These are phyloP conservation scores for Artibeus lituratus DNA, from an alignment of 2,797 vertebrate species.

Conservation along the genomic window DNA sequence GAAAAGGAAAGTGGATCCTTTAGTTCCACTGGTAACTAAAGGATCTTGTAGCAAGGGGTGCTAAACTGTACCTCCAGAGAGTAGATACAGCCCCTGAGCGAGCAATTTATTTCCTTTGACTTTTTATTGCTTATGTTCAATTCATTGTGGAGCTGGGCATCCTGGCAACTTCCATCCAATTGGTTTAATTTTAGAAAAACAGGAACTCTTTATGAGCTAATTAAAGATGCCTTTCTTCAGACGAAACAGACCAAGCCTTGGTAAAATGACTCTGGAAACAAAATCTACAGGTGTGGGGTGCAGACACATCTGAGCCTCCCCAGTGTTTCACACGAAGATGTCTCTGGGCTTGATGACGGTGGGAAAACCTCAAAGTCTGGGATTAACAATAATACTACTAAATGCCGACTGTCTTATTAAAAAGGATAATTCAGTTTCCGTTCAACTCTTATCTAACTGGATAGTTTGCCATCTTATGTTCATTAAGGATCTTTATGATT, in stretches of 20 bases:
- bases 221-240: background rate
- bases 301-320: background rate
- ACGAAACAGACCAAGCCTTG: background rate
- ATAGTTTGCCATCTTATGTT: slow-evolving; percentile 5
- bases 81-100: background rate
- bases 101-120: background rate
- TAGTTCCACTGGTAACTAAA: background rate
- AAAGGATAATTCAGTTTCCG: background rate
- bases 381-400: background rate
- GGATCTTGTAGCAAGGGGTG: background rate
- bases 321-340: background rate
- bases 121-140: background rate
- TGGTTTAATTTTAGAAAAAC: slow-evolving; percentile 1
- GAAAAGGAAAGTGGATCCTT: no score
- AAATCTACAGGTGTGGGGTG: background rate
- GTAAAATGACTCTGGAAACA: background rate
- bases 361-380: background rate
- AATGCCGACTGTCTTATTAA: slow-evolving; percentile 23
- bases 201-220: background rate
- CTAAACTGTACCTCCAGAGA: background rate
- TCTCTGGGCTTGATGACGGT: background rate
- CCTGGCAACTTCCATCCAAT: background rate
- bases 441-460: background rate
- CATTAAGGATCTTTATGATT: slow-evolving; percentile 41
- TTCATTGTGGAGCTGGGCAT: background rate